These are phyloP conservation scores for Brachyptera putata DNA, from an alignment of 2,888 invertebrate genomes.

Conservation along the genomic window DNA sequence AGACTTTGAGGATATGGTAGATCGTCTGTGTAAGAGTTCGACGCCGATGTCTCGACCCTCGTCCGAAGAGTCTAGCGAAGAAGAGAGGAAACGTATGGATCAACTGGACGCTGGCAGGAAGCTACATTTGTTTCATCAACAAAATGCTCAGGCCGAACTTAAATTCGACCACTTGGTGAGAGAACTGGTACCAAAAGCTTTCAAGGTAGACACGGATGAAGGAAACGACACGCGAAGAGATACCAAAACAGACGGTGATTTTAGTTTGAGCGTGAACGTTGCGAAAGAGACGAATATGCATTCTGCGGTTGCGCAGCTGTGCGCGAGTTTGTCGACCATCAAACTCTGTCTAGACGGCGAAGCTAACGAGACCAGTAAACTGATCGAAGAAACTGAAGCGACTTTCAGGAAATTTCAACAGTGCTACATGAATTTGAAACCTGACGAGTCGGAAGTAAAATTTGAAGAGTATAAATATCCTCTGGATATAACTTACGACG, in stretches of 20 bases:
- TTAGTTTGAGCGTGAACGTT: too few species aligned
- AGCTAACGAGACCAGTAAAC: background rate
- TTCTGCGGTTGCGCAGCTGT: background rate
- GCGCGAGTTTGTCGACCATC: background rate
- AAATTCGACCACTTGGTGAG: too few species aligned
- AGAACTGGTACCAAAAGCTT: too few species aligned
- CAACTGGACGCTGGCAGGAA: background rate
- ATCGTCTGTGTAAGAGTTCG: background rate
- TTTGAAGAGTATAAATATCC: constrained; percentile 5
- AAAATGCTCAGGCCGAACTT: too few species aligned
- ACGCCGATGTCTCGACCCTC: background rate
- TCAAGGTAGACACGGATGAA: background rate
- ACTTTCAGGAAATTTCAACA: background rate
- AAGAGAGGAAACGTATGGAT: too few species aligned
- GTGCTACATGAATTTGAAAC: background rate
- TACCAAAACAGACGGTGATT: background rate
- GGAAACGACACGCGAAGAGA: background rate
- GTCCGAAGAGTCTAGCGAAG: too few species aligned
- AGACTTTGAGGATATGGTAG: background rate
- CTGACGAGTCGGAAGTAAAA: background rate
- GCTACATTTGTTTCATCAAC: too few species aligned
- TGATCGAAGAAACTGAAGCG: background rate
- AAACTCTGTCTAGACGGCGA: background rate
- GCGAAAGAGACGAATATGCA: background rate
- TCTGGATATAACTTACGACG: background rate